These are phyloP conservation scores for Escarpia spicata DNA, from an alignment of 2,888 invertebrate genomes.

Conservation along the genomic window DNA sequence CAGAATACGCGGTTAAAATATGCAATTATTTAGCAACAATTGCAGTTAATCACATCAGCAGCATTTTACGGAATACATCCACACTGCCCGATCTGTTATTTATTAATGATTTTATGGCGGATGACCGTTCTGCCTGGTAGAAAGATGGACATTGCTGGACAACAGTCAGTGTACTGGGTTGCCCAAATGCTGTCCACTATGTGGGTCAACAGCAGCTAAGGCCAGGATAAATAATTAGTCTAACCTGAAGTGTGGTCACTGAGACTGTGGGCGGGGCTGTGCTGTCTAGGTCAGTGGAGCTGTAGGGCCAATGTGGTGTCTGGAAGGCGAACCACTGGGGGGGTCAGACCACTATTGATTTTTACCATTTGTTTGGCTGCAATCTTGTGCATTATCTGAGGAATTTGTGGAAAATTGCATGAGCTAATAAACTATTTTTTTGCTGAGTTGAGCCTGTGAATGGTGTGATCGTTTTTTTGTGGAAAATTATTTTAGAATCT, in stretches of 20 bases:
- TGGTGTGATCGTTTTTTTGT: too few relatives aligned
- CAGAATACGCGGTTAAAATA: neutral
- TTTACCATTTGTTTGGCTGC: neutral
- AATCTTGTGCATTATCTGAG: neutral
- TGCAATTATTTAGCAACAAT: conserved; percentile 6
- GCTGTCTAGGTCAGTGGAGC: neutral
- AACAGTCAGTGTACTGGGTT: neutral
- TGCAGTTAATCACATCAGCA: neutral
- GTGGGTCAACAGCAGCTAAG: neutral
- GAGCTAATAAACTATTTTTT: too few relatives aligned
- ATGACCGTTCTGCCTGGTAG: neutral
- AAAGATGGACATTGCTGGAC: neutral
- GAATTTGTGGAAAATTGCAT: too few relatives aligned
- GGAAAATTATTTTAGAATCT: too few relatives aligned
- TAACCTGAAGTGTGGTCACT: neutral
- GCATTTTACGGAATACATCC: neutral
- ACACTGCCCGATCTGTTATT: neutral
- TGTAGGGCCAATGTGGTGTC: neutral
- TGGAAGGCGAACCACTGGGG: neutral
- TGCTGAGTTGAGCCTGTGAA: too few relatives aligned
- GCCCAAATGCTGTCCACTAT: neutral
- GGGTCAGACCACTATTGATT: neutral
- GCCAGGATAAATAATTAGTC: neutral
- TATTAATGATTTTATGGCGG: neutral
- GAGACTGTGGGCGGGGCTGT: neutral